Percentiles rank a stretch among this genome's conserved stretches.
Evolutionary conservation across 23 tunicate genomes (phyloP).

Genomic region (Botrylloides violaceus): DNA sequence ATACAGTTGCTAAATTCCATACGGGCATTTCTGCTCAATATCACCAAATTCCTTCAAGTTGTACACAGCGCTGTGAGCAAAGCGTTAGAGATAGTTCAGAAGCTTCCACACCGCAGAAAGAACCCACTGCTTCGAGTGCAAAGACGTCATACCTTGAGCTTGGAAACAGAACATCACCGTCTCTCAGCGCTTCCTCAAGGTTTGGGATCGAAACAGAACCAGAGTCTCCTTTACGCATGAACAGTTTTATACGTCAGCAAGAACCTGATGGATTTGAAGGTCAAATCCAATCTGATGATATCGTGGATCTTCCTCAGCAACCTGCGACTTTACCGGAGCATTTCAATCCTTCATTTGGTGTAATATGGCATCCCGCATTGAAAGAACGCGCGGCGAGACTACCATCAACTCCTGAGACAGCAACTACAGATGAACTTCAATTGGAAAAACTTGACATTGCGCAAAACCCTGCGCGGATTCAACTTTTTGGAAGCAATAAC

Average conservation of each 20-base stretch:
- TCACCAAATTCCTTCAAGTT: not conserved
- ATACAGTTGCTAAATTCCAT: not conserved
- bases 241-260: slow-evolving; percentile 3
- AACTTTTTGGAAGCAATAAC: not conserved
- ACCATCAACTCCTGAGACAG: not conserved
- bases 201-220: slow-evolving; percentile 8
- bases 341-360: not conserved
- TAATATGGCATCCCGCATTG: slow-evolving; percentile 24
- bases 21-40: not conserved
- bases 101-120: too few relatives aligned
- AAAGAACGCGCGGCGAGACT: not conserved
- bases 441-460: not conserved
- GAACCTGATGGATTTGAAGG: not conserved
- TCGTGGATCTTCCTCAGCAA: not conserved
- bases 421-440: not conserved
- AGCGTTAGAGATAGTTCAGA: not conserved
- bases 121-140: too few relatives aligned
- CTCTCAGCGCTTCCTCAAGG: slow-evolving; percentile 9
- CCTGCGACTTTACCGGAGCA: not conserved
- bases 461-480: not conserved
- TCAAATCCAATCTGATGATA: not conserved
- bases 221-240: slow-evolving; percentile 6
- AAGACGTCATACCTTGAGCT: slow-evolving; percentile 26
- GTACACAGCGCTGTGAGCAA: not conserved
- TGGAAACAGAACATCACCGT: slow-evolving; percentile 18